These are phyloP conservation scores for Apotomis capreana DNA, from an alignment of 2,888 invertebrate species.

Conservation along the genomic window DNA sequence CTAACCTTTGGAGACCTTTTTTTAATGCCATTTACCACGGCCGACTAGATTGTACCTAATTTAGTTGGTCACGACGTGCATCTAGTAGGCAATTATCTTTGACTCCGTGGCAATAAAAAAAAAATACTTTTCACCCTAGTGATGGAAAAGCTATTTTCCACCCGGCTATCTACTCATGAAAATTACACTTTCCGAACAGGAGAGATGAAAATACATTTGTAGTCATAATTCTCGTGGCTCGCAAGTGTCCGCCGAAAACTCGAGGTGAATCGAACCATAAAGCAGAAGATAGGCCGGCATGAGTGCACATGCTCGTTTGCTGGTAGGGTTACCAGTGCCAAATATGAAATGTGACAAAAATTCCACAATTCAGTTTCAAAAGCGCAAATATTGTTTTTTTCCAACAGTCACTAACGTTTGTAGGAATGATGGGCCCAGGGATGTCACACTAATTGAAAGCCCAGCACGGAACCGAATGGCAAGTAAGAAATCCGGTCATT, in stretches of 20 bases:
- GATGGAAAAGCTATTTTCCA: too few relatives aligned
- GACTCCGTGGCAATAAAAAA: too few relatives aligned
- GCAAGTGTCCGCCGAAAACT: slow-evolving; percentile 55
- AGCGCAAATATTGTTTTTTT: not conserved
- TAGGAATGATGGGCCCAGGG: not conserved
- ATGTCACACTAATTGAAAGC: not conserved
- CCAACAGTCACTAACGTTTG: not conserved
- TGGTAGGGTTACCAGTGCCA: not conserved
- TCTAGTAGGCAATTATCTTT: too few relatives aligned
- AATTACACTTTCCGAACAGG: too few relatives aligned
- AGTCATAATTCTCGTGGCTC: slow-evolving; percentile 33
- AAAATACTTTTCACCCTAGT: too few relatives aligned
- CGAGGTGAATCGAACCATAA: slow-evolving; percentile 59
- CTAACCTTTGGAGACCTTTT: too few relatives aligned
- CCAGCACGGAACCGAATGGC: not conserved
- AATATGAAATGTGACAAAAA: not conserved
- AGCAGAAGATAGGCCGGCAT: slow-evolving; percentile 58
- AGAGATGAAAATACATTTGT: too few relatives aligned
- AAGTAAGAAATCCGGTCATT: not conserved
- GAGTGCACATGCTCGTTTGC: slow-evolving; percentile 47
- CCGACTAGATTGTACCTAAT: too few relatives aligned
- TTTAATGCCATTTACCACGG: too few relatives aligned
- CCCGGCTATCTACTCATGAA: too few relatives aligned
- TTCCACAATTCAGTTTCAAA: too few relatives aligned
- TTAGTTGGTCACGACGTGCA: too few relatives aligned